These are phyloP conservation scores for Pogonomyrmex californicus DNA, from an alignment of 1,140 invertebrate species.

Conservation along the genomic window DNA sequence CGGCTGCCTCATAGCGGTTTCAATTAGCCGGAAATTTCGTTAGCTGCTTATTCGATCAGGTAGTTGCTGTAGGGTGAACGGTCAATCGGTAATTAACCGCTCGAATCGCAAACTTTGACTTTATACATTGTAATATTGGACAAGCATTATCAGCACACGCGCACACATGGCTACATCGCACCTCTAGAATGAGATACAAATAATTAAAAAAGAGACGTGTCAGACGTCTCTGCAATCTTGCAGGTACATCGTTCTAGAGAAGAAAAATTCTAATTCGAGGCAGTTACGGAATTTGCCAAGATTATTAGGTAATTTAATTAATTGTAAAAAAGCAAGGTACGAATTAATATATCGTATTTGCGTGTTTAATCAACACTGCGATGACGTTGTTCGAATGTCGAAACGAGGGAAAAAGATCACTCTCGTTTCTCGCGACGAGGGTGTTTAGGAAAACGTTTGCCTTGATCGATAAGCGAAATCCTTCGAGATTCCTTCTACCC, in stretches of 20 bases:
- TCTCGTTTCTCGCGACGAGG: conserved; percentile 17
- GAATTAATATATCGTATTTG: conserved; percentile 38
- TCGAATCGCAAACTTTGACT: conserved; percentile 60
- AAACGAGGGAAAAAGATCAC: neutral
- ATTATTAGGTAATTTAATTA: conserved; percentile 7
- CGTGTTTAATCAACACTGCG: conserved; percentile 28
- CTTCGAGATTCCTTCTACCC: conserved; percentile 15
- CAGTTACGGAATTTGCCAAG: neutral
- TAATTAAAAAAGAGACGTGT: neutral
- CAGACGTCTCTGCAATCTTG: no score
- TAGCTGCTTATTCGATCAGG: conserved; percentile 62
- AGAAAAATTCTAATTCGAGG: neutral
- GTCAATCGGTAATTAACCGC: conserved; percentile 63
- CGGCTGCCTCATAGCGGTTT: conserved; percentile 61
- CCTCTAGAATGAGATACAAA: neutral
- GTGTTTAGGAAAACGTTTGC: neutral
- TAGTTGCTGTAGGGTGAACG: conserved; percentile 63
- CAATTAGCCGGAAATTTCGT: conserved; percentile 63
- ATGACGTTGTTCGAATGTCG: conserved; percentile 29
- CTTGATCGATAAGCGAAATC: conserved; percentile 47
- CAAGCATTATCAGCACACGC: conserved; percentile 34
- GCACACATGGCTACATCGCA: neutral
- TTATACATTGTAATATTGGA: conserved; percentile 59
- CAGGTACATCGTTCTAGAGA: neutral
- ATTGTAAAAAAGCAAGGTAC: neutral